Percentiles rank a stretch among this genome's conserved stretches.
Evolutionary conservation across 2,113 vertebrate species (phyloP).

Genomic region (Alligator mississippiensis): DNA sequence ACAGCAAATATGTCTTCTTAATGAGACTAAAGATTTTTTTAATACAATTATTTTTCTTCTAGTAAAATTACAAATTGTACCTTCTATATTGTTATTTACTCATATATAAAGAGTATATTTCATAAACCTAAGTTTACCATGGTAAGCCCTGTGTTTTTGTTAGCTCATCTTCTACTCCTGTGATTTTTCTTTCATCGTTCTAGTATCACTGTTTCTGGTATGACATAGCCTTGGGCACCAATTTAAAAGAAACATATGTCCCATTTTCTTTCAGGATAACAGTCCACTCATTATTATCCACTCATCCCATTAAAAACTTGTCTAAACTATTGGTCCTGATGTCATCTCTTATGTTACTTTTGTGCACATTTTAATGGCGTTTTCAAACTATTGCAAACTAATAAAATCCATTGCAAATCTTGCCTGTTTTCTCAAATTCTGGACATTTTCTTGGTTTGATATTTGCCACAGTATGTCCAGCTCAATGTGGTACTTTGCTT

Average conservation of each 20-base stretch:
- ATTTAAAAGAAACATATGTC: background rate
- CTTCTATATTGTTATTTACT: background rate
- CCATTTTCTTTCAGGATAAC: background rate
- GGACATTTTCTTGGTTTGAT: background rate
- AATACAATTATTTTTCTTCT: background rate
- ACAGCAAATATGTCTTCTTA: background rate
- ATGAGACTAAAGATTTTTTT: background rate
- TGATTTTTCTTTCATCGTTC: background rate
- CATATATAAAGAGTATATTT: background rate
- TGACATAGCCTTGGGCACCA: background rate
- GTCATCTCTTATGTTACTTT: background rate
- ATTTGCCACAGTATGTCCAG: background rate
- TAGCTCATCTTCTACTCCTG: background rate
- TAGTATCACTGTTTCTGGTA: background rate
- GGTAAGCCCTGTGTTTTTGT: background rate
- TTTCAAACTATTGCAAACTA: background rate
- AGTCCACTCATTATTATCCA: background rate
- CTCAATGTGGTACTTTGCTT: background rate
- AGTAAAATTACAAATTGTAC: background rate
- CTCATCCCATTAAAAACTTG: background rate
- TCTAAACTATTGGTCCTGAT: background rate
- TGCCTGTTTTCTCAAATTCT: background rate
- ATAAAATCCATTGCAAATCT: background rate
- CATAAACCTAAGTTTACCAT: background rate
- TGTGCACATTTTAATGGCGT: rapidly evolving